A percentile compares a stretch with the other conserved stretches of the same genome.
These are phyloP conservation scores for Cyprinodon tularosa DNA, from an alignment of 2,113 vertebrate genomes.

Conservation along the genomic window DNA sequence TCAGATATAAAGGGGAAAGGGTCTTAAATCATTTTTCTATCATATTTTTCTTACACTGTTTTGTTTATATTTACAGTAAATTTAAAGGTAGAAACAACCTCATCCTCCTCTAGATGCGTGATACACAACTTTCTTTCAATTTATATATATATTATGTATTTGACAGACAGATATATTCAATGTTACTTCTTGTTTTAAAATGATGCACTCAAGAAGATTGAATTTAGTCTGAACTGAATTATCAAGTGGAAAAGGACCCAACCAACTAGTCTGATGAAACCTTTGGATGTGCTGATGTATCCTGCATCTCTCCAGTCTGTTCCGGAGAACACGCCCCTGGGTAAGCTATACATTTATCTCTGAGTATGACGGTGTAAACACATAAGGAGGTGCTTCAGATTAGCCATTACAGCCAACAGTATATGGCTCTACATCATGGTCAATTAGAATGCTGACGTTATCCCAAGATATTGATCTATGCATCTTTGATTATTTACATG, in stretches of 20 bases:
- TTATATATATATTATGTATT: no score
- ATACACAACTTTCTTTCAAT: no score
- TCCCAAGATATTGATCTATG: constrained; percentile 4
- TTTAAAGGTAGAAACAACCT: no score
- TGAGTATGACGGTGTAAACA: background rate
- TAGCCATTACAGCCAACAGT: background rate
- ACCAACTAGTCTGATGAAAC: background rate
- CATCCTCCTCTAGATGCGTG: background rate
- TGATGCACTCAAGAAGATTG: background rate
- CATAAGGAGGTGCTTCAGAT: background rate
- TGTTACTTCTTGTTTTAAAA: background rate
- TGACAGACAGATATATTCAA: background rate
- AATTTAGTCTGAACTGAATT: background rate
- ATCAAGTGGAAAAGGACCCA: background rate
- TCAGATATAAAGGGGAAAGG: background rate
- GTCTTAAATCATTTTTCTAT: background rate
- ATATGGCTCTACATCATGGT: background rate
- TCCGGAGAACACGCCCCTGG: background rate
- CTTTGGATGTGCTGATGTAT: background rate
- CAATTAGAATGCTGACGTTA: constrained; percentile 4
- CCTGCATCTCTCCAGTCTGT: background rate
- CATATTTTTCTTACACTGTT: no score
- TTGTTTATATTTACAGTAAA: no score
- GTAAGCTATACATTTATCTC: background rate
- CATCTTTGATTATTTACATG: background rate